These are phyloP conservation scores for Tinea semifulvella DNA, from an alignment of 2,888 invertebrate species.

Conservation along the genomic window DNA sequence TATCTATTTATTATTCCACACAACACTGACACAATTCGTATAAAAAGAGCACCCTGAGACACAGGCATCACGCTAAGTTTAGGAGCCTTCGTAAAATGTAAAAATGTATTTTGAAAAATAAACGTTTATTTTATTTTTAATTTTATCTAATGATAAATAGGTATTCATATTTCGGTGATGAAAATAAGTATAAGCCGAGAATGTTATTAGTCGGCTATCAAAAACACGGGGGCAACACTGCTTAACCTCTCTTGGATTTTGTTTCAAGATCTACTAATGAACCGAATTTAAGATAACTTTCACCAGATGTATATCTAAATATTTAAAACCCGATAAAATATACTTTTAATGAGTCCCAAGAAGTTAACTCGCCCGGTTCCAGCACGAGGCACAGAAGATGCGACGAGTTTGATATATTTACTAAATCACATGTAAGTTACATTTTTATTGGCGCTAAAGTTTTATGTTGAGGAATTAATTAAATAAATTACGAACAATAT, in stretches of 20 bases:
- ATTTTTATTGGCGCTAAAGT: conserved; percentile 13
- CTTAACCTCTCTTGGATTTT: conserved; percentile 28
- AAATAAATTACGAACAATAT: conserved; percentile 12
- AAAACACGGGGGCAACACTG: conserved; percentile 13
- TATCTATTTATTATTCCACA: too few species aligned
- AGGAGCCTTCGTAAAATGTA: too few species aligned
- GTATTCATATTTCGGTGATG: too few species aligned
- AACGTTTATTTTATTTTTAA: too few species aligned
- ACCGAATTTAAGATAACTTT: conserved; percentile 55
- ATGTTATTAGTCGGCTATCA: conserved; percentile 7
- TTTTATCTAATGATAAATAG: too few species aligned
- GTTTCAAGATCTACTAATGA: conserved; percentile 52
- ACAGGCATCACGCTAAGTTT: too few species aligned
- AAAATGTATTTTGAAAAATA: too few species aligned
- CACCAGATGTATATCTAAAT: conserved; percentile 61
- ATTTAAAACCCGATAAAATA: conserved; percentile 63
- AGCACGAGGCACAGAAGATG: background rate
- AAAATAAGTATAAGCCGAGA: background rate
- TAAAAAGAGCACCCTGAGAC: too few species aligned
- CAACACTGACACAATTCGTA: too few species aligned
- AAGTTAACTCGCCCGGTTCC: conserved; percentile 1
- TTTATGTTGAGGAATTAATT: conserved; percentile 12
- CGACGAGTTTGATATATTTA: conserved; percentile 9
- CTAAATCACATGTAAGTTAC: background rate
- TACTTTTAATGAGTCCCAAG: conserved; percentile 52